phyloP scores from a whole-genome alignment of 2,797 vertebrate species.

The Acanthis flammea region DNA sequence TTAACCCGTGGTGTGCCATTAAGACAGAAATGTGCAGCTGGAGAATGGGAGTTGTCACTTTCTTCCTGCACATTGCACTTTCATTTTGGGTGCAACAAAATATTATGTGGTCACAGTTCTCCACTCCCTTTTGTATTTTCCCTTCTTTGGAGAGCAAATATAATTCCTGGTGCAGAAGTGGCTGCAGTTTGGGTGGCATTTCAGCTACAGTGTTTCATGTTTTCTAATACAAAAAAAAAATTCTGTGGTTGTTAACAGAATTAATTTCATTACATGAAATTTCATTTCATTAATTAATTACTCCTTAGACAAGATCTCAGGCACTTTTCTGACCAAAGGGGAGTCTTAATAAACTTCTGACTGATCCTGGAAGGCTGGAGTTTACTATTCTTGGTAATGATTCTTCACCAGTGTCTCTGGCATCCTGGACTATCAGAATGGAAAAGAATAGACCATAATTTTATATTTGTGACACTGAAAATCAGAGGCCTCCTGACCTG shows the following conservation, averaged over 20 bases:
- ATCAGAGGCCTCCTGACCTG: neutral
- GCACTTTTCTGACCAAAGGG: neutral
- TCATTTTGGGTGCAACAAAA: neutral
- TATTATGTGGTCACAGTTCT: neutral
- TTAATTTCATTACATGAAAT: neutral
- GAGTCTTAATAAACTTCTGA: neutral
- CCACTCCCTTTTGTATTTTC: neutral
- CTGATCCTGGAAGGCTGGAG: neutral
- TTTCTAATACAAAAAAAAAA: neutral
- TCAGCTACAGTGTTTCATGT: neutral
- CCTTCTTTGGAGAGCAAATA: neutral
- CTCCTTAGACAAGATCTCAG: neutral
- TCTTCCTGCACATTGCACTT: neutral
- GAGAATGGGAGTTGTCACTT: neutral
- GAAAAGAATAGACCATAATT: neutral
- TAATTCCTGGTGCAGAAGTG: neutral
- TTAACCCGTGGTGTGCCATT: neutral
- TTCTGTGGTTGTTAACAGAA: neutral
- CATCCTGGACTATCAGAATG: neutral
- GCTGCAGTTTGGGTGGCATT: neutral
- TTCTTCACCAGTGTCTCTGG: neutral
- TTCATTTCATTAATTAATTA: too few species aligned
- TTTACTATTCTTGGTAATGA: neutral
- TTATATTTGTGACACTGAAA: neutral
- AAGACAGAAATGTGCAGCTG: neutral